A percentile compares a stretch with the other conserved stretches of the same genome.
Evolutionary conservation across 1,140 invertebrate species (phyloP).

Genomic region (Diachasma alloeum): DNA sequence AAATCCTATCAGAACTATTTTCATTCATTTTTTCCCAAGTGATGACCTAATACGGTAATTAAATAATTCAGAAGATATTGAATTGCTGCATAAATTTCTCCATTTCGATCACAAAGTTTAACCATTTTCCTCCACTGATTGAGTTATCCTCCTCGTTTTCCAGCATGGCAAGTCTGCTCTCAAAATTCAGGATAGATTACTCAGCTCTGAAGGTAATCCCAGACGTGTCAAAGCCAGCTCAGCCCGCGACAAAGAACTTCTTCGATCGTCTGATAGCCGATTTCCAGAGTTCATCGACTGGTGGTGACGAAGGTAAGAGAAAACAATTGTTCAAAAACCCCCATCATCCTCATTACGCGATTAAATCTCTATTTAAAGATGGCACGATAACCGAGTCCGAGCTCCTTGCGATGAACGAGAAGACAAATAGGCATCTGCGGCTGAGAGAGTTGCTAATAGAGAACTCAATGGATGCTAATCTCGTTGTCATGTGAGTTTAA

Average conservation of each 20-base stretch:
- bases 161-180: constrained; percentile 92
- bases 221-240: constrained; percentile 80
- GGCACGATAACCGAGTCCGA: constrained; percentile 84
- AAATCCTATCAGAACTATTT: too few species aligned
- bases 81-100: too few species aligned
- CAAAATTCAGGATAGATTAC: constrained; percentile 97
- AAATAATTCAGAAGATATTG: too few species aligned
- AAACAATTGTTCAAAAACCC: not conserved
- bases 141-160: constrained; percentile 37
- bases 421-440: constrained; percentile 90
- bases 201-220: constrained; percentile 90
- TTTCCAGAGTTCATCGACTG: constrained; percentile 64
- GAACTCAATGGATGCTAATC: constrained; percentile 83
- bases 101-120: too few species aligned
- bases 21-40: too few species aligned
- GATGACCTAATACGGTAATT: too few species aligned
- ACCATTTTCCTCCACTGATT: too few species aligned
- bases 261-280: constrained; percentile 82
- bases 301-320: constrained; percentile 53
- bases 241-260: constrained; percentile 77
- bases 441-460: constrained; percentile 86
- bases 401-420: constrained; percentile 84
- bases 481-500: constrained; percentile 86
- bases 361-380: constrained; percentile 60
- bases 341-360: not conserved